phyloP scores from a whole-genome alignment of 1,140 invertebrate species.

The Meloidogyne exigua region DNA sequence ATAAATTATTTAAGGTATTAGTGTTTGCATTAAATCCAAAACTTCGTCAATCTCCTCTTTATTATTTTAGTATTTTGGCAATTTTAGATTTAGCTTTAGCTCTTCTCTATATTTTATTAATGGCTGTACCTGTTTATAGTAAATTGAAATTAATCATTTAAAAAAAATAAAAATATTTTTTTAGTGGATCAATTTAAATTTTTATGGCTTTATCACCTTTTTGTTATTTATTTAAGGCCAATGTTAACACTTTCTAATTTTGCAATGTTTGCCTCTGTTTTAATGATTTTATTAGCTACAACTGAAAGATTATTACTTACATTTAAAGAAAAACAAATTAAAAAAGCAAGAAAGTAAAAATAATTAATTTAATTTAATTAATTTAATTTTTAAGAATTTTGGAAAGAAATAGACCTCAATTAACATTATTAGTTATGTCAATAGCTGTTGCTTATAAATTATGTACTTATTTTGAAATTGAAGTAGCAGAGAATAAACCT shows the following conservation, averaged over 20 bases:
- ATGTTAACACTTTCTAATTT: slow-evolving; percentile 50
- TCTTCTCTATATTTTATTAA: slow-evolving; percentile 59
- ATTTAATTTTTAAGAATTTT: slow-evolving; percentile 42
- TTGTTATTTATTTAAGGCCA: slow-evolving; percentile 54
- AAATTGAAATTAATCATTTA: background rate
- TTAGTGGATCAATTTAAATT: slow-evolving; percentile 33
- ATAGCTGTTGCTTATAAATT: slow-evolving; percentile 53
- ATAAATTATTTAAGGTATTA: slow-evolving; percentile 23
- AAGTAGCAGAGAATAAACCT: slow-evolving; percentile 46
- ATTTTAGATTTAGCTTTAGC: slow-evolving; percentile 58
- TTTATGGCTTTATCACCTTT: slow-evolving; percentile 56
- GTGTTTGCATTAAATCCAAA: slow-evolving; percentile 53
- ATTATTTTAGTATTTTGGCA: slow-evolving; percentile 61
- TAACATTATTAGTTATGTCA: slow-evolving; percentile 44
- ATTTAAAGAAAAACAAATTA: slow-evolving; percentile 46
- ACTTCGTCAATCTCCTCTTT: slow-evolving; percentile 54
- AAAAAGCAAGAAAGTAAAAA: slow-evolving; percentile 45
- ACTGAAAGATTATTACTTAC: slow-evolving; percentile 57
- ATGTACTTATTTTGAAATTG: slow-evolving; percentile 58
- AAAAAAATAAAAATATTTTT: background rate
- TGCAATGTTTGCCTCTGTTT: slow-evolving; percentile 61
- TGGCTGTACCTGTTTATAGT: slow-evolving; percentile 62
- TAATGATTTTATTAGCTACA: slow-evolving; percentile 58
- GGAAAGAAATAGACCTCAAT: slow-evolving; percentile 49
- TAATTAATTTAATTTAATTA: no score